Percentiles rank a stretch among this genome's conserved stretches.
phyloP scores from a whole-genome alignment of 37 sponge, comb jelly and placozoan species.

The Tethya wilhelma region DNA sequence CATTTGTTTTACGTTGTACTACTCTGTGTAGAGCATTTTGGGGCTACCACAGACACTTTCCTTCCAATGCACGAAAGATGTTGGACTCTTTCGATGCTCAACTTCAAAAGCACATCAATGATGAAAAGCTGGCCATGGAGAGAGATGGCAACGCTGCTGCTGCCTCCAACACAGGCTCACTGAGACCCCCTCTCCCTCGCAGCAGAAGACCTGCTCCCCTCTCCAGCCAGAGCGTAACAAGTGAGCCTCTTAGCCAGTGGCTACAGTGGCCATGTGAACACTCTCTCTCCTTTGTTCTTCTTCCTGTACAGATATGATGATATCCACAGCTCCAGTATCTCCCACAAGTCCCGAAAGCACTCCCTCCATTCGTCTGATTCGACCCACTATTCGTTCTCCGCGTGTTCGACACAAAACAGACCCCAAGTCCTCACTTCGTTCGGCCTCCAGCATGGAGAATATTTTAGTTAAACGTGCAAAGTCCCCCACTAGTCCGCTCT shows the following conservation, averaged over 20 bases:
- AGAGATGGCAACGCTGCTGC: not conserved
- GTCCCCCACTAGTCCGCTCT: no score
- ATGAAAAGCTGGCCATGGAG: slow-evolving; percentile 47
- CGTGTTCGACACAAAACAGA: no score
- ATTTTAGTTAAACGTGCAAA: not conserved
- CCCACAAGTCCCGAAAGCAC: not conserved
- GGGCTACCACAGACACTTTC: slow-evolving; percentile 56
- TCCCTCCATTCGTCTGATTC: not conserved
- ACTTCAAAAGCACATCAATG: slow-evolving; percentile 54
- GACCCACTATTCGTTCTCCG: slow-evolving; percentile 29
- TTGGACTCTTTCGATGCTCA: slow-evolving; percentile 56
- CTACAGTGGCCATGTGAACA: not conserved
- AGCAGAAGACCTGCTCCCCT: not conserved
- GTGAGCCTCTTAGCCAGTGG: not conserved
- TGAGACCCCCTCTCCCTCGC: not conserved
- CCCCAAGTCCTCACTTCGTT: no score
- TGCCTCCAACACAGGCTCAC: not conserved
- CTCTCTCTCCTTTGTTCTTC: not conserved
- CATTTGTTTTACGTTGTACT: not conserved
- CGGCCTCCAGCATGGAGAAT: slow-evolving; percentile 15
- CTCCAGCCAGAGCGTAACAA: slow-evolving; percentile 6
- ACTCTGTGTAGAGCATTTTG: slow-evolving; percentile 62
- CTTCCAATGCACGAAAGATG: slow-evolving; percentile 29
- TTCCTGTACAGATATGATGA: not conserved
- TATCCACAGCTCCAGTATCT: not conserved